A percentile compares a stretch with the other conserved stretches of the same genome.
Evolutionary conservation across 2,888 invertebrate genomes (phyloP).

Genomic region (Horisme vitalbata): DNA sequence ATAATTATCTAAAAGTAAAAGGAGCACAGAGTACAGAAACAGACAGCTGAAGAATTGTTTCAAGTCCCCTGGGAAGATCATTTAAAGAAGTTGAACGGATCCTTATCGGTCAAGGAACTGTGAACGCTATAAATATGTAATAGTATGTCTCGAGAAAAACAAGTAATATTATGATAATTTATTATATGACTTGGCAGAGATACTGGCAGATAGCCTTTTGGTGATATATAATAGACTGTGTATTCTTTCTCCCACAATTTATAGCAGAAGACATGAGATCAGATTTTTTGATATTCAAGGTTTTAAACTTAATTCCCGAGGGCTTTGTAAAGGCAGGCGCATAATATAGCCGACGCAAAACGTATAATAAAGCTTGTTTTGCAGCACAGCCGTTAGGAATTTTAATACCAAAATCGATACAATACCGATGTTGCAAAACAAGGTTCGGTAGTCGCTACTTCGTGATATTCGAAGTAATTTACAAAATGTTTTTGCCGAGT

Average conservation of each 20-base stretch:
- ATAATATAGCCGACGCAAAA: too few species aligned
- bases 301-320: too few species aligned
- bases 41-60: neutral
- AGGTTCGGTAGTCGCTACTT: too few species aligned
- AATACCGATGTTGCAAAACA: too few species aligned
- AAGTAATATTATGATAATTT: slow-evolving; percentile 22
- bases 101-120: slow-evolving; percentile 30
- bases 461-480: too few species aligned
- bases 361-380: slow-evolving; percentile 17
- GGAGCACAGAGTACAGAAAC: too few species aligned
- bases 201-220: slow-evolving; percentile 17
- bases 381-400: slow-evolving; percentile 13
- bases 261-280: too few species aligned
- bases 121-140: slow-evolving; percentile 20
- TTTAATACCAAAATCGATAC: slow-evolving; percentile 14
- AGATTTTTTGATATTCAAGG: neutral
- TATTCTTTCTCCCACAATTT: too few species aligned
- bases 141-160: slow-evolving; percentile 23
- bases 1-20: too few species aligned
- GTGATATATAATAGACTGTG: too few species aligned
- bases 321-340: neutral
- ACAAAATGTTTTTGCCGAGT: too few species aligned
- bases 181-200: slow-evolving; percentile 12
- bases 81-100: slow-evolving; percentile 19
- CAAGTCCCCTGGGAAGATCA: slow-evolving; percentile 3